Evolutionary conservation across 1,140 invertebrate species (phyloP).

Genomic region (Saxidomus purpurata): DNA sequence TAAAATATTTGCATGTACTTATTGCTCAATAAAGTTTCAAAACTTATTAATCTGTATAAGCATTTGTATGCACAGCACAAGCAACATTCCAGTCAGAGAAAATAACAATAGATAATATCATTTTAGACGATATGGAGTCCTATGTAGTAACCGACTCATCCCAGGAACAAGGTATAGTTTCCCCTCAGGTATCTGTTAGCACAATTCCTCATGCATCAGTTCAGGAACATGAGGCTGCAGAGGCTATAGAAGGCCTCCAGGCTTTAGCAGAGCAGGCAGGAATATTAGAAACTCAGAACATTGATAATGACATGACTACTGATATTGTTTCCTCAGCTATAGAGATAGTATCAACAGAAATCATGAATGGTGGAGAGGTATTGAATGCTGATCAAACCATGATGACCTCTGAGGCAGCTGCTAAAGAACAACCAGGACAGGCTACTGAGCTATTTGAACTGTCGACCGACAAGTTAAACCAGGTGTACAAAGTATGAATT

Average conservation of each 20-base stretch:
- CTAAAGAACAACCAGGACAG: conserved; percentile 36
- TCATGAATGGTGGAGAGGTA: conserved; percentile 64
- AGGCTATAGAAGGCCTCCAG: conserved; percentile 84
- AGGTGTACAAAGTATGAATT: conserved; percentile 83
- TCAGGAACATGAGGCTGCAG: conserved; percentile 80
- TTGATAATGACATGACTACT: conserved; percentile 69
- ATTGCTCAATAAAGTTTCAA: conserved; percentile 86
- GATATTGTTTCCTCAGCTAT: conserved; percentile 60
- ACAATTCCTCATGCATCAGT: background rate
- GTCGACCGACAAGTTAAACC: conserved; percentile 79
- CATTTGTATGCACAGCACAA: conserved; percentile 84
- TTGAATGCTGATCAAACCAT: background rate
- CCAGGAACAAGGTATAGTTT: background rate
- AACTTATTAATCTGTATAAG: conserved; percentile 85
- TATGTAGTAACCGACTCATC: conserved; percentile 32
- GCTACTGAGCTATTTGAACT: conserved; percentile 75
- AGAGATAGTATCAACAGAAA: conserved; percentile 51
- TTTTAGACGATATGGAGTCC: conserved; percentile 49
- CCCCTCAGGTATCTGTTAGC: background rate
- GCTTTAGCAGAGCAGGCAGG: conserved; percentile 81
- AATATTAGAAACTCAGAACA: conserved; percentile 68
- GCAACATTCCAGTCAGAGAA: conserved; percentile 59
- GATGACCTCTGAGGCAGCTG: conserved; percentile 17
- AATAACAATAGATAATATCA: conserved; percentile 62
- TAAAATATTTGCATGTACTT: conserved; percentile 85